Percentiles rank a stretch among this genome's conserved stretches.
Conservation (phyloP, 2,888 invertebrate species). For the Drosophila picticornis region DNA sequence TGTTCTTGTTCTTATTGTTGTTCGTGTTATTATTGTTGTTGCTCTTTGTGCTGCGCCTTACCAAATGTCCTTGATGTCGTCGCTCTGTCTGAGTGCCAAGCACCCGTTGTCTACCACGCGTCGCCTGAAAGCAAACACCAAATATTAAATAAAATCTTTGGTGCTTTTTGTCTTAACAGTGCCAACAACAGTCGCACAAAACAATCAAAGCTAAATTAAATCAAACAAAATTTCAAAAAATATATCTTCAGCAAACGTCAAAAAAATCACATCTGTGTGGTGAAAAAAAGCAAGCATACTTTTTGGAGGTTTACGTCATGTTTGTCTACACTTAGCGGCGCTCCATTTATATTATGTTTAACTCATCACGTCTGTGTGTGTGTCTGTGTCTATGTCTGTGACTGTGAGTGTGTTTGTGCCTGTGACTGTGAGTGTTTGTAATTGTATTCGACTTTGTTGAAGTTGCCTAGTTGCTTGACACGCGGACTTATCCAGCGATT, state of each 20-base stretch:
- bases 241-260: not conserved
- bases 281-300: slow-evolving; percentile 64
- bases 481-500: slow-evolving; percentile 18
- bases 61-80: slow-evolving; percentile 80
- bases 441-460: slow-evolving; percentile 23
- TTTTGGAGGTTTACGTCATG: slow-evolving; percentile 78
- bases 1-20: slow-evolving; percentile 7
- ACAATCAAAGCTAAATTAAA: slow-evolving; percentile 11
- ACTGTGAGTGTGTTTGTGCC: slow-evolving; percentile 21
- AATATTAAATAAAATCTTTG: slow-evolving; percentile 45
- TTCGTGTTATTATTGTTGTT: slow-evolving; percentile 46
- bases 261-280: slow-evolving; percentile 2
- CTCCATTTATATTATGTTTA: slow-evolving; percentile 36
- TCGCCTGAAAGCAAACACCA: slow-evolving; percentile 32
- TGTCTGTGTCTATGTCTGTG: slow-evolving; percentile 38
- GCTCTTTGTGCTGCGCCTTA: slow-evolving; percentile 55
- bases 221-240: slow-evolving; percentile 5
- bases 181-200: slow-evolving; percentile 7
- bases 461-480: slow-evolving; percentile 27
- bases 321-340: slow-evolving; percentile 62
- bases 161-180: slow-evolving; percentile 24
- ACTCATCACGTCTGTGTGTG: slow-evolving; percentile 37
- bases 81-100: slow-evolving; percentile 72
- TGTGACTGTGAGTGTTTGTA: slow-evolving; percentile 26
- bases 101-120: slow-evolving; percentile 32